phyloP scores from a whole-genome alignment of 2,888 invertebrate genomes.

The Oscheius sp. region DNA sequence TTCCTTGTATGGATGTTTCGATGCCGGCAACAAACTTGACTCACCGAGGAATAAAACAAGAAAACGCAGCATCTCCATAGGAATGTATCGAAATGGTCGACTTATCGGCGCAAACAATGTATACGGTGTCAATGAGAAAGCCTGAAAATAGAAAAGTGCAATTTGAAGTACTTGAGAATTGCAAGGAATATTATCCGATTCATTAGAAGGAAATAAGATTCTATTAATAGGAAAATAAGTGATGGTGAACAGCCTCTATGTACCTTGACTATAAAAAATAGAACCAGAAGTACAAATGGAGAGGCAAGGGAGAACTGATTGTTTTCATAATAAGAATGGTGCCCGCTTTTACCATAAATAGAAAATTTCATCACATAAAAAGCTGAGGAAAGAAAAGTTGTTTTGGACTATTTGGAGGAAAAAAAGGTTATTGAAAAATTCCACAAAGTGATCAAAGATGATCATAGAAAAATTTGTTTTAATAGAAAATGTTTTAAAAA shows the following conservation, averaged over 20 bases:
- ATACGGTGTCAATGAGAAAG: conserved; percentile 8
- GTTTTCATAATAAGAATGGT: too few relatives aligned
- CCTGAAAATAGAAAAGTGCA: neutral
- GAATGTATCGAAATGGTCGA: neutral
- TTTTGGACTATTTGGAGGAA: too few relatives aligned
- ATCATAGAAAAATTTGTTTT: too few relatives aligned
- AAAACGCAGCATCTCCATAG: neutral
- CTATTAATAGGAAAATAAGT: neutral
- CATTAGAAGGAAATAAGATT: neutral
- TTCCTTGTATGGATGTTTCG: neutral
- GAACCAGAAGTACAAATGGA: neutral
- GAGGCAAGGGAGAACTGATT: neutral
- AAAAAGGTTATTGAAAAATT: too few relatives aligned
- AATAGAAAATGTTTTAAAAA: too few relatives aligned
- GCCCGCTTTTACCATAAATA: too few relatives aligned
- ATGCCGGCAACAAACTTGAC: neutral
- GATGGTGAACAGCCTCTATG: neutral
- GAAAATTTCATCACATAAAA: too few relatives aligned
- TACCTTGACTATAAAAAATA: too few relatives aligned
- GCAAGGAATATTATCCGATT: neutral
- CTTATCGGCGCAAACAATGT: neutral
- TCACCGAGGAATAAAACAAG: neutral
- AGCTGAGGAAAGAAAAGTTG: too few relatives aligned
- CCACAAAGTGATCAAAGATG: too few relatives aligned
- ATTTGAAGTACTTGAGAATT: neutral